Evolutionary conservation across 1,140 invertebrate species (phyloP), one percentile per base, ranked within the genome.

Genomic region (Nasonia vitripennis): DNA sequence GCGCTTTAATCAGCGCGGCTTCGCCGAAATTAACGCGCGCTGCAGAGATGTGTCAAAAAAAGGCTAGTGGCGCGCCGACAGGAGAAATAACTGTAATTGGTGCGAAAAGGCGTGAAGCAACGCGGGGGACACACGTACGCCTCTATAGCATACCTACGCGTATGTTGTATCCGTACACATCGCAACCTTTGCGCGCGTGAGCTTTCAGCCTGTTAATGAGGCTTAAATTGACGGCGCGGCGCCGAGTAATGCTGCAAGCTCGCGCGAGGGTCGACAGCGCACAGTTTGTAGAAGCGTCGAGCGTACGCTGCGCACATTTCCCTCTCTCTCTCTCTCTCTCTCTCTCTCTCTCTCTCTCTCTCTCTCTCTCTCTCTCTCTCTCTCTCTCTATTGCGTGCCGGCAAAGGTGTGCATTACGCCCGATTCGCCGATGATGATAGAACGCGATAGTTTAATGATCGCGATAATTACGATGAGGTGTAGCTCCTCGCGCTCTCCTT

Each of bases 361-460:
- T 62, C 55, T 55, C 68, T 14, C 27, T 27, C 27, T 27, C 27
- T n/a, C 20, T 55, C 68, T 14, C 27, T 27, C 27, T 27, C 27
- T 27, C 27, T 27, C 2, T 27, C 27, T 3, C 17, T 14, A 10
- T 9, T 20, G 68, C 67, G 67, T 20, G 20, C 12, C 27, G 27
- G 27, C 68, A 71, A 71, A 71, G 68, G 68, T 71, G 20, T 17
- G 68, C 23, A n/a, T 71, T 71, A 78, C 23, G 77, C n/a, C 14
- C 77, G 77, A 14, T 48, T n/a, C 75, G 45, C 31, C 83, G 41
- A 84, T 48, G 27, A 78, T 78, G 67, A 84, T 71, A 67, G 67
- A 78, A n/a, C 12, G 67, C 20, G 51, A 71, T 27, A 27, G 27
- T 84, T 84, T 84, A 84, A 84, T 78, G 83, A 84, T 78, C 27